Evolutionary conservation across 53 echinoderm and acorn worm genomes (phyloP).

Genomic region (Holothuria scabra): DNA sequence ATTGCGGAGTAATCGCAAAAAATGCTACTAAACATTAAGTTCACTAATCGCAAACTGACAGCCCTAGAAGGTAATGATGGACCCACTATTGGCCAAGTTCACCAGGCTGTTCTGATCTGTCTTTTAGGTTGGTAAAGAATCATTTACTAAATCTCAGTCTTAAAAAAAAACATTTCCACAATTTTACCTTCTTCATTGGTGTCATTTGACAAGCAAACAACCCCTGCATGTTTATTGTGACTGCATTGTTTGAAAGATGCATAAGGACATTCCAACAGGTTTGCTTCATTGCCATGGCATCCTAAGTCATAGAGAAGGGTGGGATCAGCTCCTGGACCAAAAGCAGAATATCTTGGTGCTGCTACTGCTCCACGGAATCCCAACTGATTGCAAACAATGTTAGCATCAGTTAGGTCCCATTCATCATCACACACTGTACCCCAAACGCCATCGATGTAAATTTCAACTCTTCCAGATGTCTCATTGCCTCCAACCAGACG

Average conservation of each 20-base stretch:
- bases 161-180: too few species aligned
- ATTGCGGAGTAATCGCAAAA: too few species aligned
- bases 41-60: too few species aligned
- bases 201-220: too few species aligned
- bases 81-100: too few species aligned
- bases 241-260: not conserved
- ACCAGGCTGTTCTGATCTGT: too few species aligned
- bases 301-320: not conserved
- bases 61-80: too few species aligned
- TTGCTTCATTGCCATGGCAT: conserved; percentile 9
- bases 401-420: conserved; percentile 16
- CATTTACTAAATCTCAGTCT: too few species aligned
- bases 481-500: conserved; percentile 3
- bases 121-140: too few species aligned
- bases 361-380: not conserved
- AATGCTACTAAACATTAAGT: too few species aligned
- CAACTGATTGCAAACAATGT: conserved; percentile 13
- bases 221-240: not conserved
- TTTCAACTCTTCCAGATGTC: conserved; percentile 14
- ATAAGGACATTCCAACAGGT: not conserved
- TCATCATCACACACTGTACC: conserved; percentile 35
- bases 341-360: conserved; percentile 4
- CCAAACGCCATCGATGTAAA: conserved; percentile 1
- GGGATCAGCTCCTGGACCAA: not conserved
- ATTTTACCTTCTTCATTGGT: too few species aligned